Conservation (phyloP, 2,113 vertebrate genomes). For the Vireo altiloquus region DNA sequence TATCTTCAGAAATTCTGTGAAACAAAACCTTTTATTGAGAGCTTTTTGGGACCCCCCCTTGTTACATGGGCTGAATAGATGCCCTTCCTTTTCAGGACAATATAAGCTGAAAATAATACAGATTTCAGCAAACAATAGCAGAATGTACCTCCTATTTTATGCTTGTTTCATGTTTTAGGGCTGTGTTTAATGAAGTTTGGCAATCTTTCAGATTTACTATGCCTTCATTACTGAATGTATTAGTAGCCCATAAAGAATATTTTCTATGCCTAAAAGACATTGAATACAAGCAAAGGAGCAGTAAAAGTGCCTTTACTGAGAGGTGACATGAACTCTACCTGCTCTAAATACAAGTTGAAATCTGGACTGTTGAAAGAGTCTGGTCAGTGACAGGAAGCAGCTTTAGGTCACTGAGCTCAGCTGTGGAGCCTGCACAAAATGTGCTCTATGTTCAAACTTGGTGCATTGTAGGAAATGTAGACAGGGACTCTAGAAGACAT, state of each 20-base stretch:
- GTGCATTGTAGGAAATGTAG: not conserved
- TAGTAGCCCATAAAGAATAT: not conserved
- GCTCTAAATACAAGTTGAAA: not conserved
- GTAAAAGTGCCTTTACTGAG: not conserved
- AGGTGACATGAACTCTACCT: not conserved
- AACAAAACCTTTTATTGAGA: not conserved
- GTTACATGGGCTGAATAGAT: not conserved
- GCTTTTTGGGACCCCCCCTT: not conserved
- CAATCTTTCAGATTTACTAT: not conserved
- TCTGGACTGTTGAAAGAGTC: not conserved
- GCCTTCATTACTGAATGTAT: not conserved
- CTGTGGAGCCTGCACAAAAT: not conserved
- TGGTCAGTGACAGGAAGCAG: not conserved
- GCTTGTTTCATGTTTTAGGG: not conserved
- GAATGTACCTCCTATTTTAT: not conserved
- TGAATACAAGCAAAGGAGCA: not conserved
- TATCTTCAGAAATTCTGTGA: not conserved
- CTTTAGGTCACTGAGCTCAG: not conserved
- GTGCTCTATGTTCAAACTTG: not conserved
- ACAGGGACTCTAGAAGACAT: not conserved
- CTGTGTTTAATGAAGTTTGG: not conserved
- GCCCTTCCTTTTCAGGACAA: not conserved
- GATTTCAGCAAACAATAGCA: not conserved
- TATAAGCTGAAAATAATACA: not conserved
- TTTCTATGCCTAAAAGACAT: not conserved